Percentiles rank a stretch among this genome's conserved stretches.
Evolutionary conservation across 2,113 vertebrate genomes (phyloP).

Genomic region (Hydrochoerus hydrochaeris): DNA sequence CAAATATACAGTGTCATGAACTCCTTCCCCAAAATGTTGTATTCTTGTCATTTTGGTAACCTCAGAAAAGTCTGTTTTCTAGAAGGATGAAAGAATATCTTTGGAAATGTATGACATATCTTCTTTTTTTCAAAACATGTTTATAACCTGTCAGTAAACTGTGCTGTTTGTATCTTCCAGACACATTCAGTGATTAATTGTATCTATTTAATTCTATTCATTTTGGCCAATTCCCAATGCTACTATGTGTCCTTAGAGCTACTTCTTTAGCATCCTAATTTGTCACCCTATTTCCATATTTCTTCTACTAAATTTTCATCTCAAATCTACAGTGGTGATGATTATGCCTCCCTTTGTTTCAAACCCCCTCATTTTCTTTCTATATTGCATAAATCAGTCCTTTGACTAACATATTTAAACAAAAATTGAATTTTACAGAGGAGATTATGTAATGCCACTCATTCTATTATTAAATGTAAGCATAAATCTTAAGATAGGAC

Average conservation of each 20-base stretch:
- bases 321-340: too few relatives aligned
- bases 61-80: not conserved
- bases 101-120: not conserved
- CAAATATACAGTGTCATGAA: constrained; percentile 27
- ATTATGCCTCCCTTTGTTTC: too few relatives aligned
- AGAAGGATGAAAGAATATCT: not conserved
- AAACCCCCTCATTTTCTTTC: not conserved
- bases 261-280: not conserved
- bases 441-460: not conserved
- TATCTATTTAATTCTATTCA: not conserved
- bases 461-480: not conserved
- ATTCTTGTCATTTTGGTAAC: not conserved
- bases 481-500: not conserved
- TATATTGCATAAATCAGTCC: not conserved
- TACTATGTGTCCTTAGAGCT: not conserved
- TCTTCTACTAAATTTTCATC: not conserved
- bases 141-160: not conserved
- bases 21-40: not conserved
- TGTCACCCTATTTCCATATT: not conserved
- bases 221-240: not conserved
- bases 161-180: not conserved
- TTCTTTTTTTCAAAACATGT: not conserved
- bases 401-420: not conserved
- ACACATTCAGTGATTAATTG: not conserved
- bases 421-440: not conserved